phyloP scores from a whole-genome alignment of 2,113 vertebrate genomes.

The Rhegmatorhina hoffmannsi region DNA sequence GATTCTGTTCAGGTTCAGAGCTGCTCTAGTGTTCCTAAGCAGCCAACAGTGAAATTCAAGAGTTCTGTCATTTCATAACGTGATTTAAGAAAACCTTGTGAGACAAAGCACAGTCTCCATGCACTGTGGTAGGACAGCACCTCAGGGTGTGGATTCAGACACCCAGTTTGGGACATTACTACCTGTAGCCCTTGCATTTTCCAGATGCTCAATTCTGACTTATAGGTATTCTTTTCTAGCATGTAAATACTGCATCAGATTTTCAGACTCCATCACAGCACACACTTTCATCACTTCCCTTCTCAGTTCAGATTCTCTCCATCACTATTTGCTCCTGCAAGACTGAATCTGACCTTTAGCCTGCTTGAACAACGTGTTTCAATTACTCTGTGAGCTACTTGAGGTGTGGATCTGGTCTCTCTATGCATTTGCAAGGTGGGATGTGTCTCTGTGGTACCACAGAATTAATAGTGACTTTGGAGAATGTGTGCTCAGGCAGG shows the following conservation, averaged over 20 bases:
- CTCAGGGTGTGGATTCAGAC: background rate
- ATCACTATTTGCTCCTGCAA: conserved; percentile 4
- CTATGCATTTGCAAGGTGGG: background rate
- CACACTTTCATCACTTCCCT: background rate
- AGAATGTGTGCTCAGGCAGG: conserved; percentile 16
- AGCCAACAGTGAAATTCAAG: background rate
- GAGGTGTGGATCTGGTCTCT: background rate
- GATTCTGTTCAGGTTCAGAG: background rate
- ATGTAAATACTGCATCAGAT: background rate
- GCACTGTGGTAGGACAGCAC: background rate
- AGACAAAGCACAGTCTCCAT: background rate
- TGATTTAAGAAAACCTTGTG: background rate
- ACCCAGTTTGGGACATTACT: background rate
- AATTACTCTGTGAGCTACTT: background rate
- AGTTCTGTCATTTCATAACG: background rate
- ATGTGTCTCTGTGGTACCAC: background rate
- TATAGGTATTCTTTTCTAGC: background rate
- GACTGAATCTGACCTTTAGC: conserved; percentile 4
- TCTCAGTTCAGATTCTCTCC: background rate
- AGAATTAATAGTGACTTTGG: conserved; percentile 48
- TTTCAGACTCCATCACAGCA: background rate
- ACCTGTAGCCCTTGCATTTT: background rate
- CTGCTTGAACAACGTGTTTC: conserved; percentile 26
- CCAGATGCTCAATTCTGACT: background rate
- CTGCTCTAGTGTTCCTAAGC: background rate